Conservation (phyloP, 64 coral and sea anemone species). For the Astreopora myriophthalma region DNA sequence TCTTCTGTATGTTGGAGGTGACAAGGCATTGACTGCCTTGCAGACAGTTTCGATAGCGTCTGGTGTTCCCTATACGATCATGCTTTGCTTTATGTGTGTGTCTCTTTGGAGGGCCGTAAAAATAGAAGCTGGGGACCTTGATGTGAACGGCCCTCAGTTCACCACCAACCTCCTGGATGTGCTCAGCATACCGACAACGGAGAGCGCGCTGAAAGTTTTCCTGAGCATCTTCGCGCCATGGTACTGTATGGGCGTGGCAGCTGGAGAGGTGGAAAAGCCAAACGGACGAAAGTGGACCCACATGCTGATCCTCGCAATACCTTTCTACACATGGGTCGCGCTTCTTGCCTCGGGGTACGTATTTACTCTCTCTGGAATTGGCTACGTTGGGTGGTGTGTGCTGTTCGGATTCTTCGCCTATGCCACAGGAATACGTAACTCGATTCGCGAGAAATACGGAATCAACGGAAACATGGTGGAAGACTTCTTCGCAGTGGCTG, state of each 20-base stretch:
- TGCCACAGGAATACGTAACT: constrained; percentile 8
- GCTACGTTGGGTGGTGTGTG: constrained; percentile 35
- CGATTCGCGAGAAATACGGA: constrained; percentile 35
- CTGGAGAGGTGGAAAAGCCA: not conserved
- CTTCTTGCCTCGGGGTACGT: not conserved
- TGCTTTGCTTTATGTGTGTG: constrained; percentile 71
- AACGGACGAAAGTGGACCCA: not conserved
- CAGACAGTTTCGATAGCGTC: constrained; percentile 67
- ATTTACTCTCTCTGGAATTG: not conserved
- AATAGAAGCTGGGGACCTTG: constrained; percentile 71
- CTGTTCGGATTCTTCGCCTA: constrained; percentile 60
- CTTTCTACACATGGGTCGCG: constrained; percentile 45
- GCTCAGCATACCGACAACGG: not conserved
- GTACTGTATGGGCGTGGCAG: constrained; percentile 45
- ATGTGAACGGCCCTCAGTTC: constrained; percentile 42
- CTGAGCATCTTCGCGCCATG: constrained; percentile 50
- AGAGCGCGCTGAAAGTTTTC: not conserved
- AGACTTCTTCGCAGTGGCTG: constrained; percentile 26
- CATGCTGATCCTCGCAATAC: constrained; percentile 58
- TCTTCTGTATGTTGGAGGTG: constrained; percentile 42
- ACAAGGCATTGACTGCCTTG: constrained; percentile 38
- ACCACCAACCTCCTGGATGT: constrained; percentile 36
- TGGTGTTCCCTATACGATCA: constrained; percentile 54
- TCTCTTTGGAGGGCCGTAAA: constrained; percentile 61
- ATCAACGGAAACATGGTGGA: constrained; percentile 50